phyloP scores from a whole-genome alignment of 2,113 vertebrate genomes.

The Trochalopteron elliotii region DNA sequence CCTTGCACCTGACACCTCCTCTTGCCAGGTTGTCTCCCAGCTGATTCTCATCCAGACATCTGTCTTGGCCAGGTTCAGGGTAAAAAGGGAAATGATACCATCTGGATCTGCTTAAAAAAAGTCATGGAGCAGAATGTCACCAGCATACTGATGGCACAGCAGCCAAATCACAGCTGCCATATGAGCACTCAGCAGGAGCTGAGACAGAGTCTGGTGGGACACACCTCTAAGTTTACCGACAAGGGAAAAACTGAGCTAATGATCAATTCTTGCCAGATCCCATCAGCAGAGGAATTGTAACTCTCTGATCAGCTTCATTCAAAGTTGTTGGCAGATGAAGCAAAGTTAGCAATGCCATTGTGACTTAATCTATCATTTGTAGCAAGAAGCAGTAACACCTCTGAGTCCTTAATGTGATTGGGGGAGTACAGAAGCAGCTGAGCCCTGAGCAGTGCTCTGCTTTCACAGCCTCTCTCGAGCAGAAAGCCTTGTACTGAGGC shows the following conservation, averaged over 20 bases:
- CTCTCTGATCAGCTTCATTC: not conserved
- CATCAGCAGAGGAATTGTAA: not conserved
- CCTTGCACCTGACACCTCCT: not conserved
- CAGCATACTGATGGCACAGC: not conserved
- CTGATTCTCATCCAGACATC: not conserved
- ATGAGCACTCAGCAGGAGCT: not conserved
- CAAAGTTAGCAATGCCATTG: not conserved
- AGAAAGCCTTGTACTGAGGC: not conserved
- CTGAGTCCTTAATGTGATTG: not conserved
- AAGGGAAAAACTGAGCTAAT: conserved; percentile 12
- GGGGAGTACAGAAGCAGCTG: not conserved
- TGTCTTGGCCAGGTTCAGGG: not conserved
- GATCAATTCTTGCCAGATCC: conserved; percentile 9
- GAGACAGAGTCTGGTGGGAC: not conserved
- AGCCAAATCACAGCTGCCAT: conserved; percentile 1
- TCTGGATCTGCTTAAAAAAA: conserved; percentile 8
- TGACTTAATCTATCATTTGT: not conserved
- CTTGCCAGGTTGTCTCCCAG: not conserved
- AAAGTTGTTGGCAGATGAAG: not conserved
- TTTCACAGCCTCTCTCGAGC: not conserved
- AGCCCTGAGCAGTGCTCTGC: not conserved
- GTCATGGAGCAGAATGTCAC: not conserved
- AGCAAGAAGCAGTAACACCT: not conserved
- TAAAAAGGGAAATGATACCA: not conserved
- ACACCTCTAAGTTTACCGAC: not conserved